Evolutionary conservation across 2,113 vertebrate species (phyloP), one percentile per base, ranked within the genome.

Genomic region (Potamarius usumacintae): DNA sequence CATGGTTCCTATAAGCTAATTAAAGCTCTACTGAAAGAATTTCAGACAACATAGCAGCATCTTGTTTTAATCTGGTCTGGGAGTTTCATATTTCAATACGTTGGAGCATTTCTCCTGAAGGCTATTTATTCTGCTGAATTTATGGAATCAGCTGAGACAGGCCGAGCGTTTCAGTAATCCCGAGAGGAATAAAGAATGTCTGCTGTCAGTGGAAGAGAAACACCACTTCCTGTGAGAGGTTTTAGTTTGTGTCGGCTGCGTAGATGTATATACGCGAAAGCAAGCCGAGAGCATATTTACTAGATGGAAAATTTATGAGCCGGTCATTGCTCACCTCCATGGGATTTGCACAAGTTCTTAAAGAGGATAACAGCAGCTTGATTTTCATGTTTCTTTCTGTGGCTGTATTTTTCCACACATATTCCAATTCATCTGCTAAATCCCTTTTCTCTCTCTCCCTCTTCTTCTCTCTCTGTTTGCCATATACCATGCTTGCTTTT

Each of bases 391-490:
- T 60, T 25, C 30, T 55, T n/a, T 80, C 55, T 82, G 76, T 30
- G 10, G 57, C 12, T 78, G 82, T n/a, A 65, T 85, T 63, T 85
- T 84, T 90, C 53, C 48, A 82, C 76, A 34, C n/a, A 65, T 76
- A 88, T 92, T 89, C 58, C 82, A 15, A 34, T 62, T 67, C 60
- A 18, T 92, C 88, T 90, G 89, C 90, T 92, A 53, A 86, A 63
- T 27, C 58, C 30, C 9, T 85, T 74, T 65, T 88, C 67, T 85
- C 15, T 90, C 60, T 86, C 58, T 89, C 50, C 88, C 87, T 91
- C 91, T 76, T 89, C 92, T 88, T 92, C 86, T 93, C 89, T 93
- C 91, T 93, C 71, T 79, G 42, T 92, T 94, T 85, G 91, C 89
- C 90, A 89, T 91, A 90, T 57, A 86, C 84, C 92, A 90, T 88